Evolutionary conservation across 1,140 invertebrate species (phyloP), one percentile per base, ranked within the genome.

Genomic region (Orius insidiosus): DNA sequence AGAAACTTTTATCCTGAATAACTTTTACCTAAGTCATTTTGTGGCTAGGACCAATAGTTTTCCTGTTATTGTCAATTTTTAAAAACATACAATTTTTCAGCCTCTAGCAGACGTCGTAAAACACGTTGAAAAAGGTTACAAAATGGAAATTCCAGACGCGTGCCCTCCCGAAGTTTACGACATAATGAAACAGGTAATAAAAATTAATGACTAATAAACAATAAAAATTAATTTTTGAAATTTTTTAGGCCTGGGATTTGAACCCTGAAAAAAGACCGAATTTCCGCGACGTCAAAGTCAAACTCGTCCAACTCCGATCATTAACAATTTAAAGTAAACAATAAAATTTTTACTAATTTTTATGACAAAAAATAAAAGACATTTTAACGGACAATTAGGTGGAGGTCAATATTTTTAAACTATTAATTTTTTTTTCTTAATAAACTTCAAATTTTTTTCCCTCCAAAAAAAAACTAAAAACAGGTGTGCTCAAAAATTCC

Each of bases 71-170:
- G n/a, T n/a, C n/a, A n/a, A n/a, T n/a, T n/a, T n/a, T n/a, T n/a
- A n/a, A n/a, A n/a, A n/a, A n/a, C n/a, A n/a, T n/a, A n/a, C n/a
- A n/a, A n/a, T n/a, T n/a, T 66, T 71, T 46, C 59, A 96, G 90
- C 93, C 90, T 52, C 68, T 98, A 52, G 76, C 83, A 40, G 94
- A 98, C 63, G 95, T 99, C 53, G 85, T 98, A 3, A 87, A 88
- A 58, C 89, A 96, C 64, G 89, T 99, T 19, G 92, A 98, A 66
- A 88, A 89, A 64, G 96, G 96, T 15, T 98, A 98, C 64, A 85
- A 94, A 69, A 98, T 99, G 93, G 95, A 98, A 70, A 80, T 89
- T 45, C 96, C 96, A 0, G 95, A 98, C 67, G 88, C 88, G 49
- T 98, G 93, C 69, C 93, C 95, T 6, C 68, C 77, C 1, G 87